phyloP scores from a whole-genome alignment of 2,888 invertebrate genomes.

The Mesopsocus fuscifrons region DNA sequence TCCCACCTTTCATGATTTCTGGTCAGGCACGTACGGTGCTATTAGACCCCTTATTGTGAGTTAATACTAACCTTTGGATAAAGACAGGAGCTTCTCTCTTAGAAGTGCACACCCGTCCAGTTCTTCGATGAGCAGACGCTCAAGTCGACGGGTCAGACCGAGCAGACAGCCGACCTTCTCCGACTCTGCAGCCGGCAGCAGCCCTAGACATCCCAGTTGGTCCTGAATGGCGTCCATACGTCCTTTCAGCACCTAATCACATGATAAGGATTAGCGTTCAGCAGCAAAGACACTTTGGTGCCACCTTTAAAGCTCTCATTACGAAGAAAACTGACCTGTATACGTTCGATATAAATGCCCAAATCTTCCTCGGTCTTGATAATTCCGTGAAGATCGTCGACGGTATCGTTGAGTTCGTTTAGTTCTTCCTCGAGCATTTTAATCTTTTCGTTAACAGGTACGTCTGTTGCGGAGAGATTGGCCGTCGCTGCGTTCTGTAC shows the following conservation, averaged over 20 bases:
- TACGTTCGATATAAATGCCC: slow-evolving; percentile 56
- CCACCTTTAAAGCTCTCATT: no score
- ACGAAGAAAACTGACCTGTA: slow-evolving; percentile 37
- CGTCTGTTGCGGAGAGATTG: slow-evolving; percentile 50
- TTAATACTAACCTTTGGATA: slow-evolving; percentile 53
- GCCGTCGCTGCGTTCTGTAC: slow-evolving; percentile 48
- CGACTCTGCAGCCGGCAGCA: slow-evolving; percentile 52
- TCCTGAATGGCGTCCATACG: slow-evolving; percentile 62
- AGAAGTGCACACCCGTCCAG: slow-evolving; percentile 51
- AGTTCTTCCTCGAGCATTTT: slow-evolving; percentile 56
- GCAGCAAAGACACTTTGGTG: no score
- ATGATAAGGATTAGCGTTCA: no score
- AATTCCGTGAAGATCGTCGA: slow-evolving; percentile 54
- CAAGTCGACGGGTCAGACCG: slow-evolving; percentile 47
- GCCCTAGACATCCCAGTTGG: slow-evolving; percentile 53
- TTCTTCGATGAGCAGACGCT: slow-evolving; percentile 55
- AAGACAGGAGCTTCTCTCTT: slow-evolving; percentile 52
- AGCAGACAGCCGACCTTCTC: slow-evolving; percentile 56
- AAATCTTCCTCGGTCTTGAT: slow-evolving; percentile 70
- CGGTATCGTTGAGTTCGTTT: slow-evolving; percentile 45
- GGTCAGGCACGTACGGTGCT: no score
- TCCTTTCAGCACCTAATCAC: slow-evolving; percentile 45
- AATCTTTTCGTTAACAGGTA: slow-evolving; percentile 55
- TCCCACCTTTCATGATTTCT: no score
- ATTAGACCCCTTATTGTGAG: no score